Percentiles rank a stretch among this genome's conserved stretches.
phyloP scores from a whole-genome alignment of 2,113 vertebrate species.

The Ochotona curzoniae region DNA sequence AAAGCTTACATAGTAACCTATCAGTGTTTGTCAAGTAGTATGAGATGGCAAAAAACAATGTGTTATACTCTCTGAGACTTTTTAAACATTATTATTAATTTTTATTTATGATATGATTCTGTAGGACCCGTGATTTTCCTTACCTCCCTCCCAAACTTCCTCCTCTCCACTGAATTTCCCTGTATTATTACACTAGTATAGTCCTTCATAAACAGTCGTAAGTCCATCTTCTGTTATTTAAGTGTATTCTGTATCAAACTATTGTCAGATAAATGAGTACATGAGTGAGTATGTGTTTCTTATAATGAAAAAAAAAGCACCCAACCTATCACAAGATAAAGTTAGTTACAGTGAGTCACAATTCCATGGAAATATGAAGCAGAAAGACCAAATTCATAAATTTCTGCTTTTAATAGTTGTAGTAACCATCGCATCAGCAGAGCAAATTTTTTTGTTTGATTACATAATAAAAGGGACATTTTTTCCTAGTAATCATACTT shows the following conservation, averaged over 20 bases:
- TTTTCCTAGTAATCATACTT: slow-evolving; percentile 55
- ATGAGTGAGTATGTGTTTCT: background rate
- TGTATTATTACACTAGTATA: no score
- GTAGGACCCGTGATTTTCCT: no score
- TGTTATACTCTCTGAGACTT: background rate
- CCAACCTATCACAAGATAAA: background rate
- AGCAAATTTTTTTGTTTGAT: slow-evolving; percentile 46
- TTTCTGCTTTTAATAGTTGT: background rate
- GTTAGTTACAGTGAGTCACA: slow-evolving; percentile 25
- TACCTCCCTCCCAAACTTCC: no score
- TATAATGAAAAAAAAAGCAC: background rate
- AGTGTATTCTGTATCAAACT: background rate
- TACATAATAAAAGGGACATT: slow-evolving; percentile 62
- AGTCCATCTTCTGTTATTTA: no score
- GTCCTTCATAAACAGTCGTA: no score
- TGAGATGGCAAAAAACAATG: background rate
- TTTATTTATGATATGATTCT: no score
- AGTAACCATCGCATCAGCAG: background rate
- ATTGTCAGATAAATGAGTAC: background rate
- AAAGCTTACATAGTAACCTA: background rate
- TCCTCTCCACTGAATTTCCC: no score
- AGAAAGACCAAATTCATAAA: background rate
- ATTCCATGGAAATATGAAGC: background rate
- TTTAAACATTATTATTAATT: background rate
- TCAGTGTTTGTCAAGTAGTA: background rate